Evolutionary conservation across 2,797 vertebrate species (phyloP).

Genomic region (Sebastiscus tertius): DNA sequence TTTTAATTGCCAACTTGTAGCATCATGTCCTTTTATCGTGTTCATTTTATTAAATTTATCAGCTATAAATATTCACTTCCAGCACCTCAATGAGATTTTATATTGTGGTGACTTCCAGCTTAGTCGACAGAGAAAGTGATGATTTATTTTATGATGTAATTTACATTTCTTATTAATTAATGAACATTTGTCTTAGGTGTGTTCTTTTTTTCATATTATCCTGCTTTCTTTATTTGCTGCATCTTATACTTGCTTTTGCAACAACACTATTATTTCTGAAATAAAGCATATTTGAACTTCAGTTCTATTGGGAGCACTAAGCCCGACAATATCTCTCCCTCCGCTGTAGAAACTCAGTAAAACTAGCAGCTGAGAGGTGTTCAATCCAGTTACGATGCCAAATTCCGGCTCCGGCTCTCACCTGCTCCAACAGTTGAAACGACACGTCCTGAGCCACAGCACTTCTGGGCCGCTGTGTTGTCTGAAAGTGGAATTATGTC

Average conservation of each 20-base stretch:
- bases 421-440: slow-evolving; percentile 27
- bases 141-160: not conserved
- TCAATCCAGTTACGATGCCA: slow-evolving; percentile 19
- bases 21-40: slow-evolving; percentile 14
- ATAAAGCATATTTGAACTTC: not conserved
- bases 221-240: not conserved
- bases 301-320: not conserved
- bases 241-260: not conserved
- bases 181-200: not conserved
- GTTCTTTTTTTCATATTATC: not conserved
- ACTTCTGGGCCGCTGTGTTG: not conserved
- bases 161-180: not conserved
- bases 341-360: slow-evolving; percentile 6
- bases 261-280: not conserved
- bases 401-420: slow-evolving; percentile 21
- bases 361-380: slow-evolving; percentile 29
- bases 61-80: slow-evolving; percentile 9
- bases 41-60: slow-evolving; percentile 15
- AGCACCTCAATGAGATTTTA: not conserved
- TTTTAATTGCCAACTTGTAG: slow-evolving; percentile 12
- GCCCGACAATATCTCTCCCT: not conserved
- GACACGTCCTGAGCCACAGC: not conserved
- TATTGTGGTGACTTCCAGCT: not conserved
- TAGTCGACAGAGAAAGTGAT: not conserved
- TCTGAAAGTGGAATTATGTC: slow-evolving; percentile 39